Base-by-base conservation (phyloP, 2,797 vertebrate genomes). In the Tiaroga cobitis region DNA sequence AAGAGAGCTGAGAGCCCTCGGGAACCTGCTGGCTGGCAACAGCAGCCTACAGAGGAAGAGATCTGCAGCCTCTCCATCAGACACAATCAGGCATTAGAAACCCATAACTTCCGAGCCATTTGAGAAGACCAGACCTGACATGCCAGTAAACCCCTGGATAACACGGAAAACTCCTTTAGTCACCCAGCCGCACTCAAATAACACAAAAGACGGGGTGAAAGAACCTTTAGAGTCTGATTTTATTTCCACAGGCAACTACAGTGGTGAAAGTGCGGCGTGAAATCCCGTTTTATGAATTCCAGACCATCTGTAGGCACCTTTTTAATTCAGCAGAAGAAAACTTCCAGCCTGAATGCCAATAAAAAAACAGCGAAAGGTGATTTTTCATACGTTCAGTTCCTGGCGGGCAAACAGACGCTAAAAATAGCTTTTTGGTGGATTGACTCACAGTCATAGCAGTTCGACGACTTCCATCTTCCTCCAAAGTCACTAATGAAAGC, bases 371-470 rank as follows among this genome's bases (percentile, higher is more conserved):
- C 85, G 83, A 90, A 90, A 88, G 91, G 81, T 89, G 63, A 90
- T 92, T 92, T 89, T 87, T 91, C 34, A 87, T 65, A 86, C 85
- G 74, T 87, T 85, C 67, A 69, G 78, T 85, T 90, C 73, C 86
- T 90, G 89, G 88, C 83, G 75, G 81, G 86, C 83, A 82, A 84
- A 88, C 85, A 82, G 51, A 39, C 61, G 81, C 91, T 87, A 84
- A 92, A 93, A 93, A 93, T 93, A 94, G 91, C 91, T 89, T 69
- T 67, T 68, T 46, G 32, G 75, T 87, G 90, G 91, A 92, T 87
- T 73, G 80, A 87, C 75, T 93, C 87, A 88, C 89, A 65, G 82
- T 82, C 86, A 68, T 89, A 73, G 80, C 84, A 76, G 86, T 86
- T 86, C 80, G 70, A 54, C 75, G 87, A 91, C 92, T 90, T 90